These are phyloP conservation scores for Euura lappo DNA, from an alignment of 1,140 invertebrate genomes.

Conservation along the genomic window DNA sequence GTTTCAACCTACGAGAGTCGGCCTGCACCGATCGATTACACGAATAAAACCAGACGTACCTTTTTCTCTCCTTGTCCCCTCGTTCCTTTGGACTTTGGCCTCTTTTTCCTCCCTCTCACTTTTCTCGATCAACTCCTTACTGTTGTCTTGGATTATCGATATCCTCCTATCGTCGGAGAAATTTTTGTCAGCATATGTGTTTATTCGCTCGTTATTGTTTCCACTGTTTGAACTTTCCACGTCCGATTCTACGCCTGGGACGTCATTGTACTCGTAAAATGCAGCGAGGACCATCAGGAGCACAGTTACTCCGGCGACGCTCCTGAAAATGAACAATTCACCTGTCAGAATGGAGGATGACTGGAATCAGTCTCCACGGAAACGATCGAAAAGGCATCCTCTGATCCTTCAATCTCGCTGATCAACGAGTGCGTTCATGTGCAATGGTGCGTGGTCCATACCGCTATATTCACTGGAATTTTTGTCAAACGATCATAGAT, in stretches of 20 bases:
- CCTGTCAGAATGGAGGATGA: too few species aligned
- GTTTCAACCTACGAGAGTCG: too few species aligned
- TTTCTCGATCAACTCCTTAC: slow-evolving; percentile 53
- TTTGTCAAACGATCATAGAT: too few species aligned
- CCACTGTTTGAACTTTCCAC: slow-evolving; percentile 47
- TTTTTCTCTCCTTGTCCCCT: slow-evolving; percentile 33
- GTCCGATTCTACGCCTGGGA: slow-evolving; percentile 36
- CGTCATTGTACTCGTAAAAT: slow-evolving; percentile 59
- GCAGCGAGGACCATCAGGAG: slow-evolving; percentile 67
- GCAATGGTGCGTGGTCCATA: too few species aligned
- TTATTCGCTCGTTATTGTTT: slow-evolving; percentile 56
- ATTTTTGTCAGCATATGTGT: slow-evolving; percentile 50
- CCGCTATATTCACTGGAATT: too few species aligned
- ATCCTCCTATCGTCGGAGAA: slow-evolving; percentile 40
- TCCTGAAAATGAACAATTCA: slow-evolving; percentile 49
- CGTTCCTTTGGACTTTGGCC: slow-evolving; percentile 22
- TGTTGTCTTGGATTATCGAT: slow-evolving; percentile 42
- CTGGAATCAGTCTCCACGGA: too few species aligned
- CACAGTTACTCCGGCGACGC: slow-evolving; percentile 52
- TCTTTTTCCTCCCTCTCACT: slow-evolving; percentile 34
- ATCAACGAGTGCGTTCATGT: too few species aligned
- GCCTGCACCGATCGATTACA: slow-evolving; percentile 30
- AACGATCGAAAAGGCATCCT: too few species aligned
- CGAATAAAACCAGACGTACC: slow-evolving; percentile 27
- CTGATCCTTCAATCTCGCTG: too few species aligned